Conservation (phyloP, 2,797 vertebrate species). For the Molothrus ater region DNA sequence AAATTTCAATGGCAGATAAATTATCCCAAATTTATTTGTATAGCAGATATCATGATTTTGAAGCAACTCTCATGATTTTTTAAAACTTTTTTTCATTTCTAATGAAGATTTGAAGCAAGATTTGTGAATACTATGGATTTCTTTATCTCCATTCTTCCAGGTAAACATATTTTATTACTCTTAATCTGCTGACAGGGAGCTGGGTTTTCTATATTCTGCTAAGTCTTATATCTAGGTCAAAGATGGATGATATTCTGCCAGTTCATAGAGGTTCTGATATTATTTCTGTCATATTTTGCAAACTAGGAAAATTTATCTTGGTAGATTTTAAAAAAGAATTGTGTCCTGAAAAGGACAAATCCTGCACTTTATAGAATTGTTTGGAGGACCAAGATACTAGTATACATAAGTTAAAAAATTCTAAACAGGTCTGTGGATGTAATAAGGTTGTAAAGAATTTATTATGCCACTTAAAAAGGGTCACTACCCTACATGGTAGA, state of each 20-base stretch:
- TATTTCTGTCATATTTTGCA: neutral
- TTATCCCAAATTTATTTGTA: neutral
- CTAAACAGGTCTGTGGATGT: neutral
- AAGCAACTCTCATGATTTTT: neutral
- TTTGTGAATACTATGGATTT: neutral
- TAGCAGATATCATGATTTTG: neutral
- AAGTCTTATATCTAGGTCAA: conserved; percentile 9
- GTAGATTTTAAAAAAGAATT: neutral
- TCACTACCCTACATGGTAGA: neutral
- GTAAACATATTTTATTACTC: neutral
- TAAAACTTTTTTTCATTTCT: neutral
- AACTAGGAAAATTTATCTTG: neutral
- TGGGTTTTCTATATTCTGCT: neutral
- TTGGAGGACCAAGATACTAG: neutral
- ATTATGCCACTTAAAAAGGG: neutral
- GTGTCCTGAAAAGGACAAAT: neutral
- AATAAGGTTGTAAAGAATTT: neutral
- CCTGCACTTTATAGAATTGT: neutral
- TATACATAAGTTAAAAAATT: neutral
- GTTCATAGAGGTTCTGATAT: neutral
- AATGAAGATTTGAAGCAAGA: neutral
- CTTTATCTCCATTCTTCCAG: neutral
- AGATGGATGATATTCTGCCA: neutral
- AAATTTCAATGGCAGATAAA: conserved; percentile 57
- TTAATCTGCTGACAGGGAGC: neutral